A percentile compares a stretch with the other conserved stretches of the same genome.
Evolutionary conservation across 1,140 invertebrate genomes (phyloP).

Genomic region (Venustaconcha ellipsiformis): DNA sequence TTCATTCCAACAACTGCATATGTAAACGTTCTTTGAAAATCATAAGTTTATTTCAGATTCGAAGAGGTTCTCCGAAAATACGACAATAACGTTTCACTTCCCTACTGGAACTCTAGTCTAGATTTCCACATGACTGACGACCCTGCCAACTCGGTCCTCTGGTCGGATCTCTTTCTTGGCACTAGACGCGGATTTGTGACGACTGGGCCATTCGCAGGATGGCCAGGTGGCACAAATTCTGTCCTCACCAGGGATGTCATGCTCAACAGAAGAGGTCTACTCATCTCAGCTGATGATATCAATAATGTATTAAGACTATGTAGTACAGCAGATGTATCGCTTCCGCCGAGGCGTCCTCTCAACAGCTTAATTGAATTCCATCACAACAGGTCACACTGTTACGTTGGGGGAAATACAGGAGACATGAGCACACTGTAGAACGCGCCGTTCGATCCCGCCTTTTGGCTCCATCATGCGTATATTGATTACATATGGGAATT

Average conservation of each 20-base stretch:
- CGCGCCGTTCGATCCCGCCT: constrained; percentile 63
- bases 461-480: constrained; percentile 67
- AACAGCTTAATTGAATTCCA: constrained; percentile 38
- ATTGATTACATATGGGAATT: constrained; percentile 60
- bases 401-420: constrained; percentile 39
- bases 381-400: constrained; percentile 45
- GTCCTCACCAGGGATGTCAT: too few species aligned
- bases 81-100: constrained; percentile 50
- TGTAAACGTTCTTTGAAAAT: neutral
- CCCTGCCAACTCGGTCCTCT: constrained; percentile 62
- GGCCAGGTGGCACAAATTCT: constrained; percentile 6
- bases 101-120: constrained; percentile 65
- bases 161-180: constrained; percentile 59
- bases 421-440: constrained; percentile 43
- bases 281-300: too few species aligned
- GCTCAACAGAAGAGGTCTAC: too few species aligned
- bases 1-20: neutral
- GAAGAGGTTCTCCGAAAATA: constrained; percentile 41
- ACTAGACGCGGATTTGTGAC: constrained; percentile 65
- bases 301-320: too few species aligned
- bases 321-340: too few species aligned
- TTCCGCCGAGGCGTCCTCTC: too few species aligned
- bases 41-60: constrained; percentile 26
- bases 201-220: constrained; percentile 58
- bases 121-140: constrained; percentile 55